Evolutionary conservation across 30 jellyfish, hydroid and myxozoan species (phyloP).

Genomic region (Turritopsis dohrnii): DNA sequence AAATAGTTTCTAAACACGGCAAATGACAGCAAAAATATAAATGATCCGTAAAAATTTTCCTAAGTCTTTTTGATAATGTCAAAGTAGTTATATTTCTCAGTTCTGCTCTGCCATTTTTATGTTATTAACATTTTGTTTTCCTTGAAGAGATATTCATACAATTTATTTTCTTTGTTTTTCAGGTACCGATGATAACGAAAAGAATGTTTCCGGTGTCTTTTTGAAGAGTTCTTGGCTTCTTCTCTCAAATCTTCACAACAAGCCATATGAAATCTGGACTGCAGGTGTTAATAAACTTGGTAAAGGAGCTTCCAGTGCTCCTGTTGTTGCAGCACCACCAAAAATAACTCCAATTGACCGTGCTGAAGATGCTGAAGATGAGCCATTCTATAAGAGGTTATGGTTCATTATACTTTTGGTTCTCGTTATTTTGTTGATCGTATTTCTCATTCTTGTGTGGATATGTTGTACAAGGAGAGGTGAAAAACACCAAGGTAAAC

Average conservation of each 20-base stretch:
- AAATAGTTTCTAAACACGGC: no score
- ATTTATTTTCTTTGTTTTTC: not conserved
- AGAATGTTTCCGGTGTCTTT: not conserved
- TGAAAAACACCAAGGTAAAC: conserved; percentile 34
- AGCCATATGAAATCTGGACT: not conserved
- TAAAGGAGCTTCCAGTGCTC: not conserved
- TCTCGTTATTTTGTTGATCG: not conserved
- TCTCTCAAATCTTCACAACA: not conserved
- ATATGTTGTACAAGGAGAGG: conserved; percentile 17
- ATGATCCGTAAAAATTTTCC: no score
- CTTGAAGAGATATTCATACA: not conserved
- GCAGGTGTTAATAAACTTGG: conserved; percentile 29
- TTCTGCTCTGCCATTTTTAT: no score
- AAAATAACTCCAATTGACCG: not conserved
- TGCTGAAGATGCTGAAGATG: not conserved
- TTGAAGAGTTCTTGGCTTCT: not conserved
- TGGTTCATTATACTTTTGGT: conserved; percentile 24
- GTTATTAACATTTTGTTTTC: no score
- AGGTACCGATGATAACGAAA: not conserved
- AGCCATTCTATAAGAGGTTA: conserved; percentile 13
- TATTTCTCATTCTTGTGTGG: conserved; percentile 3
- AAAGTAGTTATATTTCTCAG: no score
- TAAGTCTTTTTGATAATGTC: no score
- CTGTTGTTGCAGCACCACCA: conserved; percentile 18
- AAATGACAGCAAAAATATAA: no score